A percentile compares a stretch with the other conserved stretches of the same genome.
Conservation (phyloP, 2,797 vertebrate species). For the Xerus rutilus region DNA sequence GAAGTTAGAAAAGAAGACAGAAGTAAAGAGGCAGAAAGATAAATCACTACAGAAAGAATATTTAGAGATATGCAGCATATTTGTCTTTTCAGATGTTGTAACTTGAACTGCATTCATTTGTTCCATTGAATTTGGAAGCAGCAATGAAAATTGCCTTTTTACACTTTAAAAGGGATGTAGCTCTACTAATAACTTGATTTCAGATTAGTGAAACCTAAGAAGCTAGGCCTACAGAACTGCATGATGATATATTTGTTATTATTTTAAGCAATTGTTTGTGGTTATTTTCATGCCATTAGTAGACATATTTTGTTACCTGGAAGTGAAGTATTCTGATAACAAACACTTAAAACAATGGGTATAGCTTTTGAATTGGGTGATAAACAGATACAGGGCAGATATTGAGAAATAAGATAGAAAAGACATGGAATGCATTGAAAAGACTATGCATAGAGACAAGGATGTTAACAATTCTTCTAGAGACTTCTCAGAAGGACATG, state of each 20-base stretch:
- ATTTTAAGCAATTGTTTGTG: background rate
- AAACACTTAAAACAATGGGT: background rate
- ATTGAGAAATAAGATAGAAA: background rate
- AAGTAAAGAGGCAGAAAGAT: background rate
- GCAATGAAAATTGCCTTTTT: background rate
- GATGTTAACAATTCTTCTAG: background rate
- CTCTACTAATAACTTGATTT: background rate
- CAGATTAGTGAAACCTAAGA: background rate
- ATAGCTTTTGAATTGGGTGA: background rate
- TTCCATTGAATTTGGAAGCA: background rate
- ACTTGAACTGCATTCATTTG: too few species aligned
- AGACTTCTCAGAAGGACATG: background rate
- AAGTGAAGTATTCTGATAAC: background rate
- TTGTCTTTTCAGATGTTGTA: background rate
- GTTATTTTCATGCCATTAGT: background rate
- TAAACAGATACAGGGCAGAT: background rate
- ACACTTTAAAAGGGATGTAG: background rate
- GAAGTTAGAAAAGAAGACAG: background rate
- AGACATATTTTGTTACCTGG: background rate
- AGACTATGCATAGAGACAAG: background rate
- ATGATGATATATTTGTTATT: too few species aligned
- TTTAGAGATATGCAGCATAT: background rate
- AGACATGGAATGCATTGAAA: background rate
- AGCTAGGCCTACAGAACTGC: too few species aligned
- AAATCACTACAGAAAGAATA: background rate